These are phyloP conservation scores for Lordiphosa mommai DNA, from an alignment of 1,140 invertebrate genomes.

Conservation along the genomic window DNA sequence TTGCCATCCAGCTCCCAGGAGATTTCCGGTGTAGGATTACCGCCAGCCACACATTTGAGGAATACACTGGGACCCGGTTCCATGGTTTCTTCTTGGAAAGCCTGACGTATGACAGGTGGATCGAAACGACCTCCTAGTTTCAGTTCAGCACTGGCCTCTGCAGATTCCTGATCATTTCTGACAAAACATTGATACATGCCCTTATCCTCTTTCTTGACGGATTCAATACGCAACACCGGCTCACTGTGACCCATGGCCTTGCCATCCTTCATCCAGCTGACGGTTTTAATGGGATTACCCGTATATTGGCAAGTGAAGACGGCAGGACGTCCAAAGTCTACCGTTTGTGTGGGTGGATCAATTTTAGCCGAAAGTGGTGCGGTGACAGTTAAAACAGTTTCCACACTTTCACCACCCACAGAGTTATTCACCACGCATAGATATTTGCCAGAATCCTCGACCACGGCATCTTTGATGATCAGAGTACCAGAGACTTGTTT, in stretches of 20 bases:
- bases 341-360: constrained; percentile 93
- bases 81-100: constrained; percentile 92
- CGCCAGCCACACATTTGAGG: constrained; percentile 87
- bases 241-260: constrained; percentile 89
- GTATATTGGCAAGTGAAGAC: constrained; percentile 93
- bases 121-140: constrained; percentile 96
- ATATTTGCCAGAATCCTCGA: constrained; percentile 96
- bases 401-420: constrained; percentile 94
- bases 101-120: constrained; percentile 91
- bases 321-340: constrained; percentile 95
- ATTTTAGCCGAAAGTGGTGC: constrained; percentile 92
- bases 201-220: constrained; percentile 95
- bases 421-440: constrained; percentile 96
- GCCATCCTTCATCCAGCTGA: constrained; percentile 96
- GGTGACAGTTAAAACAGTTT: constrained; percentile 94
- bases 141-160: constrained; percentile 94
- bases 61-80: constrained; percentile 92
- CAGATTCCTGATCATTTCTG: constrained; percentile 95
- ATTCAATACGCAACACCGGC: constrained; percentile 89
- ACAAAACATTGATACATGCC: constrained; percentile 99
- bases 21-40: constrained; percentile 95
- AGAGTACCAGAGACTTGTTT: constrained; percentile 96
- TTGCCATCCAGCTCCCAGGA: constrained; percentile 96
- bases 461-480: constrained; percentile 93
- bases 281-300: constrained; percentile 93